Evolutionary conservation across 2,113 vertebrate species (phyloP).

Genomic region (Pedetes capensis): DNA sequence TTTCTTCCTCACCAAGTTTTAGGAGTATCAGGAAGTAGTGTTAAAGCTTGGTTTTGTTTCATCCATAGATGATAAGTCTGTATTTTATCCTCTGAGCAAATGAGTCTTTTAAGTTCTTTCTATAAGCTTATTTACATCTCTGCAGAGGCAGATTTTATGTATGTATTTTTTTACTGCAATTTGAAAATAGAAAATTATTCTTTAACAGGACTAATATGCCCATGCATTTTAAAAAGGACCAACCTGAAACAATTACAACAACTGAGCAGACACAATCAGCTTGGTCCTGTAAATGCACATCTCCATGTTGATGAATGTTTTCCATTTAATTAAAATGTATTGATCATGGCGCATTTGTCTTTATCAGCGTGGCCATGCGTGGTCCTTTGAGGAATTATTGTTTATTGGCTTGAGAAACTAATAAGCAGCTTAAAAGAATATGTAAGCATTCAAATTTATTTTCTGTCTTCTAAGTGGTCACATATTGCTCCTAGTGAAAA

Average conservation of each 20-base stretch:
- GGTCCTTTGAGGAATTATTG: constrained; percentile 55
- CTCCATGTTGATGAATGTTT: constrained; percentile 50
- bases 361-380: constrained; percentile 38
- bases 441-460: constrained; percentile 61
- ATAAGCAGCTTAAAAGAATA: constrained; percentile 59
- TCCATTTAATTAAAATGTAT: constrained; percentile 76
- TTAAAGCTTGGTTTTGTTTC: constrained; percentile 17
- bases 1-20: background rate
- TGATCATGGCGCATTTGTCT: constrained; percentile 66
- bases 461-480: constrained; percentile 50
- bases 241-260: constrained; percentile 47
- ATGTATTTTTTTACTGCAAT: constrained; percentile 28
- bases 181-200: background rate
- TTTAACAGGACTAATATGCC: background rate
- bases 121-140: background rate
- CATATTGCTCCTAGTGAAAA: constrained; percentile 59
- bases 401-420: constrained; percentile 61
- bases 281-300: background rate
- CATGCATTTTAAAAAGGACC: constrained; percentile 28
- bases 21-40: background rate
- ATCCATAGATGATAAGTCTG: background rate
- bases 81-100: background rate
- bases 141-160: background rate
- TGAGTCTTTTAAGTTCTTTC: background rate
- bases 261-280: constrained; percentile 31